Conservation (phyloP, 2,888 invertebrate genomes). For the Pseudococcus jackbeardsleyi region DNA sequence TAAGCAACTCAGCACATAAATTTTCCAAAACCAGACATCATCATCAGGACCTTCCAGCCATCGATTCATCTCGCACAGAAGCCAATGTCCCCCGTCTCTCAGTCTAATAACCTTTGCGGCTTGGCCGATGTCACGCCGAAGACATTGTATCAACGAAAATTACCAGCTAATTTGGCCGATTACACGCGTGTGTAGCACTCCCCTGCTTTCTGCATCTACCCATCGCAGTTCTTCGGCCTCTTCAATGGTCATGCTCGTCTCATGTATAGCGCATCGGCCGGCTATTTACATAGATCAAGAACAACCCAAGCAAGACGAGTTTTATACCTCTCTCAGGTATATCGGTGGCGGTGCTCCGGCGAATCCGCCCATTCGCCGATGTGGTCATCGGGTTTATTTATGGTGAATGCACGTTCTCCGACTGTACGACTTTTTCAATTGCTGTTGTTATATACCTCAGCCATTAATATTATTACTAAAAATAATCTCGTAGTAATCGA, state of each 20-base stretch:
- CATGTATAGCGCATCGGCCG: not conserved
- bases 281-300: constrained; percentile 12
- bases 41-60: too few relatives aligned
- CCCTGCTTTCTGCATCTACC: not conserved
- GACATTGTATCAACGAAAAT: constrained; percentile 9
- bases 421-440: constrained; percentile 10
- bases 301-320: constrained; percentile 12
- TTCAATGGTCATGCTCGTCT: constrained; percentile 7
- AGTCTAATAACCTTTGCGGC: constrained; percentile 21
- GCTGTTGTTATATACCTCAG: not conserved
- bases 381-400: constrained; percentile 3
- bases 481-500: constrained; percentile 10
- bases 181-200: constrained; percentile 10
- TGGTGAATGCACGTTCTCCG: not conserved
- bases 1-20: too few relatives aligned
- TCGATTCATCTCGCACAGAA: too few relatives aligned
- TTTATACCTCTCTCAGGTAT: not conserved
- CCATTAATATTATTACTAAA: constrained; percentile 17
- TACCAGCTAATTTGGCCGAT: constrained; percentile 13
- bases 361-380: constrained; percentile 1
- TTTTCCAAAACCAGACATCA: too few relatives aligned
- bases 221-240: not conserved
- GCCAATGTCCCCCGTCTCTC: not conserved
- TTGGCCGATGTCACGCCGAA: not conserved
- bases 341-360: not conserved